Percentiles rank a stretch among this genome's conserved stretches.
Conservation (phyloP, 2,888 invertebrate species). For the Empis livida region DNA sequence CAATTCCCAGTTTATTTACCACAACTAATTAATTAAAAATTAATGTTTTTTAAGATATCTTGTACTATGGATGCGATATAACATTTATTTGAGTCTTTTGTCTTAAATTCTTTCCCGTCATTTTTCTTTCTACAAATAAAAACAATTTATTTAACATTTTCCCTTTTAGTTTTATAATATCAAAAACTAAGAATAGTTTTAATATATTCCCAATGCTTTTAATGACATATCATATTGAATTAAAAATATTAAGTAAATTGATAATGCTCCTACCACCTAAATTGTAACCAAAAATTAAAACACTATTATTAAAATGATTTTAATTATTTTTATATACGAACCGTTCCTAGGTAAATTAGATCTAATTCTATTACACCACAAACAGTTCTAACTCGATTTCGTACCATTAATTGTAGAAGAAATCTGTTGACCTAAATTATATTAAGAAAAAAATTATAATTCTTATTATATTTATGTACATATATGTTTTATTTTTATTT, state of each 20-base stretch:
- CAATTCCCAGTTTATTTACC: too few species aligned
- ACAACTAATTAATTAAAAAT: too few species aligned
- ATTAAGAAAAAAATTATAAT: background rate
- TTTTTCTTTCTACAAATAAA: too few species aligned
- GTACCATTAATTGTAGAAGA: constrained; percentile 5
- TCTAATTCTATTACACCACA: constrained; percentile 6
- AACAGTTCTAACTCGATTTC: constrained; percentile 3
- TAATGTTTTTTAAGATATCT: too few species aligned
- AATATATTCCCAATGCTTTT: background rate
- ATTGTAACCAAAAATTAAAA: too few species aligned
- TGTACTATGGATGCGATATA: too few species aligned
- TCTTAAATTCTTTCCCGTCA: too few species aligned
- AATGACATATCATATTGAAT: constrained; percentile 5
- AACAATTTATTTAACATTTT: too few species aligned
- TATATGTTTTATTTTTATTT: background rate
- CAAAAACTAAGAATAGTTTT: background rate
- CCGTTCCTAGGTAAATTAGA: constrained; percentile 7
- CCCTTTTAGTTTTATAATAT: too few species aligned
- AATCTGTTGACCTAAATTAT: constrained; percentile 5
- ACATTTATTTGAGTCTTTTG: too few species aligned
- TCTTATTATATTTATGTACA: background rate
- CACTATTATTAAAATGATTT: too few species aligned
- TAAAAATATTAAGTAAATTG: constrained; percentile 6
- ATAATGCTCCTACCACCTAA: constrained; percentile 3
- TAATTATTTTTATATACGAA: background rate